Base-by-base conservation (phyloP, 37 sponge, comb jelly and placozoan species). In the Ephydatia muelleri region DNA sequence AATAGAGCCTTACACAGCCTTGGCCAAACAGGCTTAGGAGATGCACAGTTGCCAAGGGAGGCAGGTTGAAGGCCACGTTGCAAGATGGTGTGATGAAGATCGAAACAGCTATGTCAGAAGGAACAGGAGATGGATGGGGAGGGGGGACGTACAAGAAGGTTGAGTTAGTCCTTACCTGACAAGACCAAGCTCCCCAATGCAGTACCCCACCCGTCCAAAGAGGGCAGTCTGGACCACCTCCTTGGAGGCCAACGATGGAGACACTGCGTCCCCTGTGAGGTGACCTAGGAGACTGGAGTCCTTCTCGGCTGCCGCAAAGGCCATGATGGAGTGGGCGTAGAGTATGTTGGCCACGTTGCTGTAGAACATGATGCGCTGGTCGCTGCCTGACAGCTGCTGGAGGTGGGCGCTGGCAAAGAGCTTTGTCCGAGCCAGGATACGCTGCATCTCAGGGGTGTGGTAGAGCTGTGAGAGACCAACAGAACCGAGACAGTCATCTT, bases 301-400 rank as follows among this genome's bases (percentile, higher is more conserved):
- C 70, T 9, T 16, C 30, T 35, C 43, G 49, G 23, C 26, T 9
- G 73, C 86, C 31, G 80, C 49, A 70, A 43, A 87, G 38, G 72
- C 37, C 71, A 93, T 80, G 65, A 90, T 28, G 25, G 86, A 73
- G 79, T 96, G 96, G 25, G 70, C 36, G 73, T 92, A 89, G 25
- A 90, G 81, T 19, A 91, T n/a, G 70, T 96, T 96, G 49, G 70
- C 32, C 6, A 96, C 79, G 75, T 96, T 96, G 83, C 82, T 64
- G 39, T 69, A 93, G 90, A 96, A 96, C 38, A 75, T 78, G 38
- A 86, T 77, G 68, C 84, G 81, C 47, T 90, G 74, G 38, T 79
- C 65, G 40, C 68, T 64, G 13, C 84, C 69, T 65, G 82, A 72
- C 49, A 93, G 82, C 3, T 69, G 39, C 14, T 21, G 38, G 38